These are phyloP conservation scores for Dichetophora obliterata DNA, from an alignment of 2,888 invertebrate species.

Conservation along the genomic window DNA sequence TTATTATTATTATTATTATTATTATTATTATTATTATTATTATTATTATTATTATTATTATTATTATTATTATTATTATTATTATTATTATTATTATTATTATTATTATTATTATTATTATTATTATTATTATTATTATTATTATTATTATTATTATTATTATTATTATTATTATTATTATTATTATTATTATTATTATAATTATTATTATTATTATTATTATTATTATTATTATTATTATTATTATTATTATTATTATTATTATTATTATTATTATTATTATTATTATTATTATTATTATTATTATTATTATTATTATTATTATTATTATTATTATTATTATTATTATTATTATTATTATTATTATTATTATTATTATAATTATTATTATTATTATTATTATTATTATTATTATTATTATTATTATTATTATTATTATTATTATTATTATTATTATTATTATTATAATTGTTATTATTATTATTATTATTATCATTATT, in stretches of 20 bases:
- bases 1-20: too few relatives aligned
- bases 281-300: conserved; percentile 4
- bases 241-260: conserved; percentile 4
- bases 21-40: too few relatives aligned
- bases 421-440: conserved; percentile 4
- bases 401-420: conserved; percentile 4
- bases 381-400: conserved; percentile 1
- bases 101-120: neutral
- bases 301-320: conserved; percentile 4
- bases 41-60: too few relatives aligned
- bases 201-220: neutral
- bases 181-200: neutral
- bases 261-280: conserved; percentile 4
- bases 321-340: conserved; percentile 4
- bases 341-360: conserved; percentile 1
- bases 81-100: too few relatives aligned
- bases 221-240: neutral
- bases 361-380: neutral
- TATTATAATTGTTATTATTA: neutral
- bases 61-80: too few relatives aligned
- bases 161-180: neutral
- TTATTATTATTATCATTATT: neutral
- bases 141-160: conserved; percentile 1
- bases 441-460: conserved; percentile 4
- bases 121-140: conserved; percentile 4